These are phyloP conservation scores for Labeo catla DNA, from an alignment of 2,113 vertebrate species.

Conservation along the genomic window DNA sequence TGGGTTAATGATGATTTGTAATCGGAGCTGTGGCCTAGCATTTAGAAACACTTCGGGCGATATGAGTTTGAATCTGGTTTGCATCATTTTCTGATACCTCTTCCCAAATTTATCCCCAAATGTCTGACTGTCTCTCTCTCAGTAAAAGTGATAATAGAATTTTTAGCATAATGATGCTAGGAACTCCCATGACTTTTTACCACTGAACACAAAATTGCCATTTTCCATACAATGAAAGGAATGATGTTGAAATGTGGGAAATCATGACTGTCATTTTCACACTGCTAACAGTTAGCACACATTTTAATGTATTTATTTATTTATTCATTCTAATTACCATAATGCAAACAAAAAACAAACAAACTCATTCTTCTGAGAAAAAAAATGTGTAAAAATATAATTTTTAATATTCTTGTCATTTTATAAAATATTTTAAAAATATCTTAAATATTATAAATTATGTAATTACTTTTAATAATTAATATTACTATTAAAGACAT, in stretches of 20 bases:
- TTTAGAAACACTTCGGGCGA: background rate
- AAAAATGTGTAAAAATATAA: too few relatives aligned
- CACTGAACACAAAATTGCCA: background rate
- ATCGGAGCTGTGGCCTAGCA: background rate
- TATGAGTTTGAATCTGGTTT: background rate
- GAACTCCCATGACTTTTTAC: background rate
- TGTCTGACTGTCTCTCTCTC: background rate
- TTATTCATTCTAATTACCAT: background rate
- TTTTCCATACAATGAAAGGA: background rate
- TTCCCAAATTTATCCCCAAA: background rate
- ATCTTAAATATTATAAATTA: too few relatives aligned
- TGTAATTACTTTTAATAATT: too few relatives aligned
- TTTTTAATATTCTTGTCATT: too few relatives aligned
- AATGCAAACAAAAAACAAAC: too few relatives aligned
- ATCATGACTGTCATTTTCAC: background rate
- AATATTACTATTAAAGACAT: too few relatives aligned
- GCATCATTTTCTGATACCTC: background rate
- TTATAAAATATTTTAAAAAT: too few relatives aligned
- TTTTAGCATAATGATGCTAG: background rate
- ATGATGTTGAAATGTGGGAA: background rate
- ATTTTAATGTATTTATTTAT: too few relatives aligned
- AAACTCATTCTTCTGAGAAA: too few relatives aligned
- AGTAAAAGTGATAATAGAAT: background rate
- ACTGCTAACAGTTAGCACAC: background rate
- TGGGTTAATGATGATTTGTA: background rate